Conservation (phyloP, 1,140 invertebrate genomes). For the Aphis craccivora region DNA sequence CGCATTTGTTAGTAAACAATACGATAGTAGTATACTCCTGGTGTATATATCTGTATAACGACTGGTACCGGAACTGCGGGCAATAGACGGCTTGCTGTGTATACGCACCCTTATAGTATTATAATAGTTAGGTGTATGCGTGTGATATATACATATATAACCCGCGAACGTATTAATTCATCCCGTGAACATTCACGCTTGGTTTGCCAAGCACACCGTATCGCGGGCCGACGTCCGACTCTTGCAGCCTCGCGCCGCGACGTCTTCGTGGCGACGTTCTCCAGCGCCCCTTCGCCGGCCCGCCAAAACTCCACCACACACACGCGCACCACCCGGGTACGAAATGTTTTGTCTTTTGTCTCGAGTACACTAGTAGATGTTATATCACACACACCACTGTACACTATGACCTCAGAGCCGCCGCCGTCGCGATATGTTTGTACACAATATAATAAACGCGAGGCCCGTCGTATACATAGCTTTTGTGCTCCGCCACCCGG, state of each 20-base stretch:
- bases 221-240: not conserved
- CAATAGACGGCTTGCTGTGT: not conserved
- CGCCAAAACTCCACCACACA: not conserved
- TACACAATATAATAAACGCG: not conserved
- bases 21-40: no score
- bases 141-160: not conserved
- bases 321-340: not conserved
- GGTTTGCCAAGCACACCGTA: constrained; percentile 39
- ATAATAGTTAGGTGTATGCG: not conserved
- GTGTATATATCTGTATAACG: not conserved
- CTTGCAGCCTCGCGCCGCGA: not conserved
- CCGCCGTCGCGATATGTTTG: not conserved
- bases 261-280: not conserved
- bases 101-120: not conserved
- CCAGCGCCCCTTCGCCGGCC: not conserved
- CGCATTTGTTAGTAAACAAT: not conserved
- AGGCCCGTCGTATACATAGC: not conserved
- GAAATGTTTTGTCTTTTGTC: constrained; percentile 42
- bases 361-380: not conserved
- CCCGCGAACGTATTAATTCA: not conserved
- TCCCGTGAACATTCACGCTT: constrained; percentile 36
- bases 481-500: not conserved
- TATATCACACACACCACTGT: not conserved
- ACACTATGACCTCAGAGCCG: not conserved
- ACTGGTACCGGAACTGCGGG: not conserved